Percentiles rank a stretch among this genome's conserved stretches.
Conservation (phyloP, 2,113 vertebrate genomes). For the Rhea americana region DNA sequence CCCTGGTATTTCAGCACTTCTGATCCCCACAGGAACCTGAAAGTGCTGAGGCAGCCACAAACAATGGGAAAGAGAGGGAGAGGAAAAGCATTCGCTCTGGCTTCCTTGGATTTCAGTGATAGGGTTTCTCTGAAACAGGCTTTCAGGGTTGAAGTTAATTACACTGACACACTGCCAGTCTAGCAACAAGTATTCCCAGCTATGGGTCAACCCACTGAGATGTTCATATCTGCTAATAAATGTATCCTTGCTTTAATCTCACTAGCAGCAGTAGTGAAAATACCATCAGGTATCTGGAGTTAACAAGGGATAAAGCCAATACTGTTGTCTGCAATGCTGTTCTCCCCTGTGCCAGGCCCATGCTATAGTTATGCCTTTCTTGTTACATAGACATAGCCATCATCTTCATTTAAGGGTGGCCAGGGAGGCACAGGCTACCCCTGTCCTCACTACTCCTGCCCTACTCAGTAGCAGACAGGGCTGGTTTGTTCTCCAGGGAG, state of each 20-base stretch:
- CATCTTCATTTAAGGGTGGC: neutral
- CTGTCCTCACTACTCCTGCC: neutral
- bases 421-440: neutral
- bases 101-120: neutral
- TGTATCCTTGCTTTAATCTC: neutral
- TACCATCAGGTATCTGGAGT: neutral
- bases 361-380: neutral
- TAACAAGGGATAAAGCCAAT: neutral
- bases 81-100: neutral
- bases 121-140: neutral
- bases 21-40: neutral
- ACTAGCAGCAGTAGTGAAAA: neutral
- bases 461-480: fast-evolving
- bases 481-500: neutral
- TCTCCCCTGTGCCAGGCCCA: neutral
- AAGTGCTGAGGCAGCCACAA: conserved; percentile 43
- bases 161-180: neutral
- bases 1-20: conserved; percentile 6
- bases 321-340: neutral
- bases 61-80: conserved; percentile 25
- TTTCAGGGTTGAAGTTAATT: neutral
- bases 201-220: neutral
- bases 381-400: neutral
- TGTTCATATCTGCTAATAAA: neutral
- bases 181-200: neutral